These are phyloP conservation scores for Pithys albifrons DNA, from an alignment of 2,113 vertebrate species.

Conservation along the genomic window DNA sequence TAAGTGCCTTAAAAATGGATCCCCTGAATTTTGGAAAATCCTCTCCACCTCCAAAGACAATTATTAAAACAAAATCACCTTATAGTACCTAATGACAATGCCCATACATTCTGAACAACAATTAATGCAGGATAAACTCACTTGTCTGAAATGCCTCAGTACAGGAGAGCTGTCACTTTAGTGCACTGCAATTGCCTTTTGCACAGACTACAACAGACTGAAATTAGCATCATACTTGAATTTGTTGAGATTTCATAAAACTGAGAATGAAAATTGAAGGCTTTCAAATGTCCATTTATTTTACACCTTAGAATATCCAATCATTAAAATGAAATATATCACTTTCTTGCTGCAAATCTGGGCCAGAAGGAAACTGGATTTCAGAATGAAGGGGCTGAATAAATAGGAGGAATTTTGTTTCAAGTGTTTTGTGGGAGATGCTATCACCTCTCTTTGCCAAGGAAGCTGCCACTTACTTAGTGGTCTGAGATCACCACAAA, in stretches of 20 bases:
- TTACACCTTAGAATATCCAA: not conserved
- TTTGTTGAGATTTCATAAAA: not conserved
- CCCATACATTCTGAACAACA: not conserved
- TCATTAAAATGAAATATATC: not conserved
- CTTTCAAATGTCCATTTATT: not conserved
- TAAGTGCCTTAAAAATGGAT: not conserved
- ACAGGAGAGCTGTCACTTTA: not conserved
- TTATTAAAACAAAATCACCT: not conserved
- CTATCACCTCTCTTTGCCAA: not conserved
- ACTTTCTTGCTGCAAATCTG: not conserved
- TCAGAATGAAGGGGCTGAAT: not conserved
- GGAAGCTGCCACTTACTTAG: not conserved
- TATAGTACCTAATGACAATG: not conserved
- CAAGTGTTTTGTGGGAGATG: not conserved
- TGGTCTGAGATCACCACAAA: not conserved
- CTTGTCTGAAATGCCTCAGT: not conserved
- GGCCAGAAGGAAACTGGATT: not conserved
- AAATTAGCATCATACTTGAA: not conserved
- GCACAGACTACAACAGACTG: not conserved
- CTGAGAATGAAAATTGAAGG: not conserved
- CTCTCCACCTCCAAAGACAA: not conserved
- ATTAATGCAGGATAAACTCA: not conserved
- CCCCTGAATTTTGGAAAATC: not conserved
- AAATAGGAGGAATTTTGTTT: not conserved
- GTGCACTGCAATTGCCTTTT: not conserved